Evolutionary conservation across 2,113 vertebrate species (phyloP).

Genomic region (Crotalus viridis): DNA sequence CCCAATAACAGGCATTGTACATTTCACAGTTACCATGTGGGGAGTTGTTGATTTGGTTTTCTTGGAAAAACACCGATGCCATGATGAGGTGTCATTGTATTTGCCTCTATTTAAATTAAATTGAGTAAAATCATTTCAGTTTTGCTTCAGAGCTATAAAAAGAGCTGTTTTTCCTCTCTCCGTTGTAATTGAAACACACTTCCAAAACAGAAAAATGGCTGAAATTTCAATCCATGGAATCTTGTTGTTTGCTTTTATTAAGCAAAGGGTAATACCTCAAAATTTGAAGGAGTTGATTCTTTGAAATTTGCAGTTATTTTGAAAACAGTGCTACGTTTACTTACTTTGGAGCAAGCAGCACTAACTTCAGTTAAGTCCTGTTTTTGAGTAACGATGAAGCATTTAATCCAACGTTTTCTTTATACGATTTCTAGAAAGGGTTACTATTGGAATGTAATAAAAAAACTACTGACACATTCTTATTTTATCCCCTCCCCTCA

Average conservation of each 20-base stretch:
- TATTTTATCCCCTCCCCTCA: background rate
- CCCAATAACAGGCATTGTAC: constrained; percentile 72
- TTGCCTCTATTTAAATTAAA: constrained; percentile 59
- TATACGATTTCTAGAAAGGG: background rate
- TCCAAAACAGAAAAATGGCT: constrained; percentile 7
- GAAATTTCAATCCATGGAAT: constrained; percentile 24
- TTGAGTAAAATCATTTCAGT: constrained; percentile 46
- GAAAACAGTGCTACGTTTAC: background rate
- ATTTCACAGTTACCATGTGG: constrained; percentile 75
- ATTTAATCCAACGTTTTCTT: background rate
- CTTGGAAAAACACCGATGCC: constrained; percentile 72
- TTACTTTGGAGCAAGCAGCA: background rate
- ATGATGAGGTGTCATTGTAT: constrained; percentile 71
- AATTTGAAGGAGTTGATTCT: background rate
- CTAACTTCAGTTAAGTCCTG: background rate
- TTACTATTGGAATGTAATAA: background rate
- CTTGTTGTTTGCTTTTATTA: constrained; percentile 52
- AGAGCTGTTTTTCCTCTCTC: constrained; percentile 47
- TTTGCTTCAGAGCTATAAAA: constrained; percentile 57
- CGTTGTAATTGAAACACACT: constrained; percentile 38
- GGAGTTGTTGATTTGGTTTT: constrained; percentile 73
- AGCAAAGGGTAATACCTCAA: constrained; percentile 21
- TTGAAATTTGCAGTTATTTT: background rate
- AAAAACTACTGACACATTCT: background rate
- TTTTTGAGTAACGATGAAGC: background rate